Evolutionary conservation across 2,797 vertebrate species (phyloP), one percentile per base, ranked within the genome.

Genomic region (Falco naumanni): DNA sequence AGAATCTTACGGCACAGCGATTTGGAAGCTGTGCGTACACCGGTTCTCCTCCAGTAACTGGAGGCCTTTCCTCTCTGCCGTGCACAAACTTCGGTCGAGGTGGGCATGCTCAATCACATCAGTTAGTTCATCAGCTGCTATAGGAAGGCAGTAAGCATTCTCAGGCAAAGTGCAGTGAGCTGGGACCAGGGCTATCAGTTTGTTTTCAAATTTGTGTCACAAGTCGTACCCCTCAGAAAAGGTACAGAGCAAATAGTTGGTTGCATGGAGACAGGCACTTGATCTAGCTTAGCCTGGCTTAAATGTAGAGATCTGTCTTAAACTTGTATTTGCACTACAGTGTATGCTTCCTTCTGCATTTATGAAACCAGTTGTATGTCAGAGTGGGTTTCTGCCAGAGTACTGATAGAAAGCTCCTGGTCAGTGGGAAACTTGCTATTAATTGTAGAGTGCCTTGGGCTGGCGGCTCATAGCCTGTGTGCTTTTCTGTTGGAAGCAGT

Each of bases 181-280:
- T 33, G 18, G 34, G 17, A 51, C 22, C 28, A 2, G 34, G 56
- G 24, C 29, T 31, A 1, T 5, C 14, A 14, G 18, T 16, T 45
- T 54, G 25, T 59, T 47, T 6, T 70, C 47, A 9, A 3, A 9
- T 14, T 33, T 34, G 0, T 17, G 3, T 70, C 11, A 3, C 0
- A 5, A 21, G 13, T 19, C 0, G 0, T 11, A 9, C 34, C 13
- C 2, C 31, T 57, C 9, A 0, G 34, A 34, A 47, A 22, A 56
- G 16, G 41, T 6, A 2, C 5, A 18, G 47, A 5, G 3, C 1
- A 7, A 50, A 1, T 26, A 34, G 21, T 18, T 33, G 31, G 17
- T 34, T 24, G 39, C 0, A 0, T 7, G 7, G 26, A 70, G 51
- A 7, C 1, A 2, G 0, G 0, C 25, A 0, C 6, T 31, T 11